phyloP scores from a whole-genome alignment of 2,797 vertebrate genomes.

The Gallinago stenura region DNA sequence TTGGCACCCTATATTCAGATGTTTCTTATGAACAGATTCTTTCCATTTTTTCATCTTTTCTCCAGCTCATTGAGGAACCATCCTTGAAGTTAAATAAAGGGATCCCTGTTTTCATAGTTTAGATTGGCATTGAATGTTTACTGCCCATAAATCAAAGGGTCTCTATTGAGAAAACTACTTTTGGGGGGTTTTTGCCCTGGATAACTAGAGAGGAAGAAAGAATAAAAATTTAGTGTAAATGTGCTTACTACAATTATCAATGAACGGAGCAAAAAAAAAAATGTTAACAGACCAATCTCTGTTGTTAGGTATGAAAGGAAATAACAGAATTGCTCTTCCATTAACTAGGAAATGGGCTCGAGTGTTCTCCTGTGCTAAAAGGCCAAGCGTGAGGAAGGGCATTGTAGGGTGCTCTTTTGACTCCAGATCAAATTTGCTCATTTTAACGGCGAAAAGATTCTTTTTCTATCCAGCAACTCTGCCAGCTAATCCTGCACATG shows the following conservation, averaged over 20 bases:
- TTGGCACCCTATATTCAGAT: not conserved
- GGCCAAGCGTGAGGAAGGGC: not conserved
- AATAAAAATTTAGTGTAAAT: not conserved
- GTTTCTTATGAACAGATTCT: not conserved
- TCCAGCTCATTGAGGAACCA: not conserved
- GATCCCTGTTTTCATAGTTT: not conserved
- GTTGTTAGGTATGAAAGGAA: not conserved
- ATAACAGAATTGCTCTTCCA: not conserved
- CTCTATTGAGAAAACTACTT: not conserved
- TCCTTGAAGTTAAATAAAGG: not conserved
- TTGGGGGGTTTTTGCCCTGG: not conserved
- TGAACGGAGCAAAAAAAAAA: not conserved
- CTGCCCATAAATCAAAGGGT: not conserved
- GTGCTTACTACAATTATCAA: not conserved
- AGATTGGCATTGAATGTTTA: not conserved
- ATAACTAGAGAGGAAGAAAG: not conserved
- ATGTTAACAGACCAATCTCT: not conserved
- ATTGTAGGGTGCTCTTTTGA: not conserved
- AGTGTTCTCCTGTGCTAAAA: not conserved
- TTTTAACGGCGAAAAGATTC: conserved; percentile 25
- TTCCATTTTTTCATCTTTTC: not conserved
- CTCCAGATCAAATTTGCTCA: conserved; percentile 14
- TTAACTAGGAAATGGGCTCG: not conserved
- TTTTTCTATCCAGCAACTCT: conserved; percentile 2
- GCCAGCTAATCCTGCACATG: conserved; percentile 17